These are phyloP conservation scores for Acleris literana DNA, from an alignment of 2,888 invertebrate genomes.

Conservation along the genomic window DNA sequence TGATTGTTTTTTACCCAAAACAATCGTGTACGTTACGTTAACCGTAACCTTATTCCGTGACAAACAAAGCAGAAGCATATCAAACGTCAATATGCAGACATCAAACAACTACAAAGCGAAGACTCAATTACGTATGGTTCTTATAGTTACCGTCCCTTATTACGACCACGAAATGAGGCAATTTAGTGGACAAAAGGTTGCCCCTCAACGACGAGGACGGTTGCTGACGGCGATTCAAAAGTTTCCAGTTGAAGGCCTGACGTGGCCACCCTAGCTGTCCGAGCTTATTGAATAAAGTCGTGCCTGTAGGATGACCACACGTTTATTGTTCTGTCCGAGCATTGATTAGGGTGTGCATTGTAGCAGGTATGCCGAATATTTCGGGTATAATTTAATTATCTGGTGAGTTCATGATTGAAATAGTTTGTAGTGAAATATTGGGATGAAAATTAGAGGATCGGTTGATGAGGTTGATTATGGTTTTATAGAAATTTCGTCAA, in stretches of 20 bases:
- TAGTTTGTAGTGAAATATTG: slow-evolving; percentile 29
- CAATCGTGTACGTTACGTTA: slow-evolving; percentile 7
- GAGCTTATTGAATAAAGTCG: slow-evolving; percentile 77
- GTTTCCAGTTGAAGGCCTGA: slow-evolving; percentile 69
- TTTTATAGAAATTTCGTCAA: too few relatives aligned
- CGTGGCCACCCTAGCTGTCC: slow-evolving; percentile 61
- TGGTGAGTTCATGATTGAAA: slow-evolving; percentile 33
- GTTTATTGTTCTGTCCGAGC: slow-evolving; percentile 68
- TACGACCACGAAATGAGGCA: slow-evolving; percentile 77
- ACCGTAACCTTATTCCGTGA: slow-evolving; percentile 30
- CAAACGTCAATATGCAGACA: slow-evolving; percentile 65
- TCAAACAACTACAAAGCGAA: slow-evolving; percentile 71
- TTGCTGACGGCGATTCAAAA: slow-evolving; percentile 75
- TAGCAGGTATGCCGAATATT: slow-evolving; percentile 53
- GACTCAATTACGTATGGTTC: slow-evolving; percentile 72
- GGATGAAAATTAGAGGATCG: slow-evolving; percentile 10
- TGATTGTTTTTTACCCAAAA: slow-evolving; percentile 10
- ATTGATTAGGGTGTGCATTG: slow-evolving; percentile 67
- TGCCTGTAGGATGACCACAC: slow-evolving; percentile 72
- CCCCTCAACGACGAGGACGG: slow-evolving; percentile 56
- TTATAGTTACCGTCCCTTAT: slow-evolving; percentile 75
- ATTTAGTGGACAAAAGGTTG: slow-evolving; percentile 79
- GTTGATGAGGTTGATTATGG: too few relatives aligned
- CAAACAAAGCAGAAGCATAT: slow-evolving; percentile 56
- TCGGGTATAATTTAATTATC: slow-evolving; percentile 55